Evolutionary conservation across 2,113 vertebrate genomes (phyloP), one percentile per base, ranked within the genome.

Genomic region (Climacteris rufus): DNA sequence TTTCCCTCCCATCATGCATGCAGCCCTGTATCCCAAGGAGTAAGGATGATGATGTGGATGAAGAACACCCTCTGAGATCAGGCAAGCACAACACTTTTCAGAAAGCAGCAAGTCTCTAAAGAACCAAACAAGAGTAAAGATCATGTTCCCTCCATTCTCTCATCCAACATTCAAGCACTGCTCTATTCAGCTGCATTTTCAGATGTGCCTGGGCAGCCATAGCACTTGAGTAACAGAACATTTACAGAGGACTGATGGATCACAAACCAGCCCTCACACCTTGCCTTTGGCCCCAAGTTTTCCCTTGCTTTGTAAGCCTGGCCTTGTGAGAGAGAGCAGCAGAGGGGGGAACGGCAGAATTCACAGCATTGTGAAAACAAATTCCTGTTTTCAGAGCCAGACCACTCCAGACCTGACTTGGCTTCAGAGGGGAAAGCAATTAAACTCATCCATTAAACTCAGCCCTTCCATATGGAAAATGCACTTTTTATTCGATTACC

Each of bases 401-500:
- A 54, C 17, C 33, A 28, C 56, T 79, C 44, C 45, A 71, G 44
- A 59, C 8, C 37, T 72, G 79, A 37, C 44, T 89, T 91, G 82
- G 35, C 60, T 96, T 91, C 69, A 87, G 47, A 82, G 14, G 9
- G 8, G 64, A 94, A 89, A 68, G 52, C 71, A 80, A 88, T 90
- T 93, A 83, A 85, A 81, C 28, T 74, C 64, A 75, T 20, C 6
- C 47, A 92, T 24, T 60, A 56, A n/a, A n/a, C n/a, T n/a, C 76
- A 96, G 93, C 7, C 40, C 40, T 86, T 94, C 47, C 79, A 75
- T 13, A 27, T 9, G 40, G 39, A 60, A 94, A 85, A 93, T 50
- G 14, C 27, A 93, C 64, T 81, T 95, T 90, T 95, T 49, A 96
- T 94, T 92, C 33, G 94, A 94, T 94, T 94, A 92, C 37, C 52